Evolutionary conservation across 2,888 invertebrate species (phyloP), one percentile per base, ranked within the genome.

Genomic region (Bimastos eiseni): DNA sequence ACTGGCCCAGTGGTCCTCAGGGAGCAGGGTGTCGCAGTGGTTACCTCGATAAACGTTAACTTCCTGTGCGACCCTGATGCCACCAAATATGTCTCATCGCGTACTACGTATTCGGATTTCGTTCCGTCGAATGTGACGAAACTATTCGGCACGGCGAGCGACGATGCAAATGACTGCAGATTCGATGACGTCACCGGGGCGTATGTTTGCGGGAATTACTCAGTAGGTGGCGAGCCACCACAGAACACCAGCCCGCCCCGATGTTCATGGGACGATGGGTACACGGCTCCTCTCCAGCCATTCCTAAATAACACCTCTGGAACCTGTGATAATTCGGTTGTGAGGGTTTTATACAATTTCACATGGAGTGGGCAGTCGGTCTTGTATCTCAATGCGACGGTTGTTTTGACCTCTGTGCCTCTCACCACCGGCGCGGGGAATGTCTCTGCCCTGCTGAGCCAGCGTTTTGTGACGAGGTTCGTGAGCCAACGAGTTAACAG

Each of bases 331-430:
- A 94, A 94, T 92, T 93, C 93, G 33, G 94, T 94, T 0, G 91
- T 94, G 30, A 93, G 93, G 86, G 94, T 95, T 1, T 91, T 92
- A 15, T 94, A 94, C 90, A 93, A 92, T 15, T 93, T 94, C 90
- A 92, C 92, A 15, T 94, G 94, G 94, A 91, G 91, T 6, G 94
- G 93, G 11, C 91, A 91, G 38, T 92, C 91, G n/a, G 93, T 94
- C 36, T 90, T 92, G 24, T 91, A 92, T 33, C 90, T 94, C 6
- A 93, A 93, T 90, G 94, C 94, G 0, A 93, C 92, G 15, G 91
- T 94, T 6, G 92, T 94, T 36, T 84, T 94, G 36, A 94, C 94
- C 49, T 49, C 92, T 24, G 49, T 93, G 88, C 88, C 89, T 24
- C 21, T 89, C 33, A 83, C 49, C 30, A 89, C 89, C 21, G n/a